Percentiles rank a stretch among this genome's conserved stretches.
phyloP scores from a whole-genome alignment of 2,113 vertebrate species.

The Malurus elegans region DNA sequence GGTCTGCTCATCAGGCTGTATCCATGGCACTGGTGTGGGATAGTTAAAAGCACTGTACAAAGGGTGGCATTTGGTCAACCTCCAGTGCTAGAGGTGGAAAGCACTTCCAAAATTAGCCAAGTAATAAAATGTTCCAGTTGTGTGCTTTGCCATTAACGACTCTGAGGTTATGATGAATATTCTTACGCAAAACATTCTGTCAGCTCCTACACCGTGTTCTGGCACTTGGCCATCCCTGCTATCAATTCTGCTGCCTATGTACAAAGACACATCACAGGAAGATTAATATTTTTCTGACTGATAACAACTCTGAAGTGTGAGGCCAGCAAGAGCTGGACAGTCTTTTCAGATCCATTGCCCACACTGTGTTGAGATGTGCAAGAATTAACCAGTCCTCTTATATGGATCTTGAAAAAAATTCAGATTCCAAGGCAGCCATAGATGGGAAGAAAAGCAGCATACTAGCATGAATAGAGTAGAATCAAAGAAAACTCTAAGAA shows the following conservation, averaged over 20 bases:
- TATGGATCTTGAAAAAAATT: neutral
- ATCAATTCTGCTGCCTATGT: neutral
- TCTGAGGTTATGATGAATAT: neutral
- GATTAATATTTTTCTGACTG: neutral
- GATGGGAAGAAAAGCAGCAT: neutral
- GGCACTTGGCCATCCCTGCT: neutral
- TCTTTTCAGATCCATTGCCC: neutral
- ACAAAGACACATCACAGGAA: neutral
- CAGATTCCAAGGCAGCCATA: neutral
- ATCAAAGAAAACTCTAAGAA: neutral
- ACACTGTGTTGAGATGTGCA: neutral
- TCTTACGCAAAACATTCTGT: neutral
- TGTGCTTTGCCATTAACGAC: neutral
- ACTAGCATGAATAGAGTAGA: neutral
- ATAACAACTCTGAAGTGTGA: neutral
- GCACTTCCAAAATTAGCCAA: neutral
- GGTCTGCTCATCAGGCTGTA: neutral
- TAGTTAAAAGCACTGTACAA: neutral
- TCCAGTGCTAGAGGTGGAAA: neutral
- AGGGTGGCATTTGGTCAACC: neutral
- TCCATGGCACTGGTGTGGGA: accelerated
- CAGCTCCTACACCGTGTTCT: neutral
- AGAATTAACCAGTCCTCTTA: neutral
- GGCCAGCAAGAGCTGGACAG: neutral
- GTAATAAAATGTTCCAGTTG: neutral